Evolutionary conservation across 2,888 invertebrate species (phyloP).

Genomic region (Mimas tiliae): DNA sequence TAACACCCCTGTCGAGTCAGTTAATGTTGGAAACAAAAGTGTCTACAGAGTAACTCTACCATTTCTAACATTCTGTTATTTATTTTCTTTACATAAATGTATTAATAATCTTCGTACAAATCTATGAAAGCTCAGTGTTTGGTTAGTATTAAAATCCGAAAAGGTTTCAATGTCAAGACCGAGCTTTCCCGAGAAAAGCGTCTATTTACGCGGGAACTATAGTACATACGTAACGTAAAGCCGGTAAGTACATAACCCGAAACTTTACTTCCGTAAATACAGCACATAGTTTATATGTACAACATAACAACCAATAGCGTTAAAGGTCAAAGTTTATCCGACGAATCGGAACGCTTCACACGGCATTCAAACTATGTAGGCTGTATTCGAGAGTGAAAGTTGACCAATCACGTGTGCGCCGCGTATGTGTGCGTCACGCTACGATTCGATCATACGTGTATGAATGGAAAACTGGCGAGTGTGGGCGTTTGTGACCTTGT

Average conservation of each 20-base stretch:
- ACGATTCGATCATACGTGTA: slow-evolving; percentile 44
- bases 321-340: slow-evolving; percentile 72
- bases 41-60: no score
- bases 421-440: slow-evolving; percentile 56
- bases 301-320: slow-evolving; percentile 60
- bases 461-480: slow-evolving; percentile 11
- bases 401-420: slow-evolving; percentile 65
- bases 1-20: no score
- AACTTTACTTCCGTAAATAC: slow-evolving; percentile 35
- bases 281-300: slow-evolving; percentile 40
- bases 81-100: no score
- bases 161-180: background rate
- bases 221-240: background rate
- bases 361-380: slow-evolving; percentile 80
- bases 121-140: background rate
- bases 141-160: background rate
- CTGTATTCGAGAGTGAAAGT: slow-evolving; percentile 77
- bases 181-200: background rate
- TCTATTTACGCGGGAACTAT: slow-evolving; percentile 7
- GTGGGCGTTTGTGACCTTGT: slow-evolving; percentile 19
- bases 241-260: background rate
- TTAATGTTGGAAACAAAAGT: no score
- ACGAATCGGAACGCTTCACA: slow-evolving; percentile 61
- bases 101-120: background rate
- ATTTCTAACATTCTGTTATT: no score